Percentiles rank a stretch among this genome's conserved stretches.
Evolutionary conservation across 2,113 vertebrate genomes (phyloP).

Genomic region (Salvator merianae): DNA sequence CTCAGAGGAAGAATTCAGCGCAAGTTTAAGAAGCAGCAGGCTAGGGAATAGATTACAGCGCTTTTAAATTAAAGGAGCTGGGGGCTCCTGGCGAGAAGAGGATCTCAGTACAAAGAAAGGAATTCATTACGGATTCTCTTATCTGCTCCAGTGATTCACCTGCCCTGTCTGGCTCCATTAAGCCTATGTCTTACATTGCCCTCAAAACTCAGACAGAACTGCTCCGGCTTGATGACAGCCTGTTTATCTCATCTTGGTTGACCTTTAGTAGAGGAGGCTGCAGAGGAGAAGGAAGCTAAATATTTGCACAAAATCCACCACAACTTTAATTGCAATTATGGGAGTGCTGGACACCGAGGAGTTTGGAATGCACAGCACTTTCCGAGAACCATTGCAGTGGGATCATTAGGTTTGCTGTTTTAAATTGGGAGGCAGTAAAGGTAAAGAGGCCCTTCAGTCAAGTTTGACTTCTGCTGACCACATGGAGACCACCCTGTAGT

Average conservation of each 20-base stretch:
- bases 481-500: no score
- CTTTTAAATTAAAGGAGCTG: constrained; percentile 42
- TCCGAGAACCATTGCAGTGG: no score
- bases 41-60: constrained; percentile 34
- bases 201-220: constrained; percentile 3
- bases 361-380: no score
- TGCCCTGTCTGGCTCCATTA: constrained; percentile 17
- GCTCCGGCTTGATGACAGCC: background rate
- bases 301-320: background rate
- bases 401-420: no score
- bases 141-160: constrained; percentile 13
- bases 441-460: no score
- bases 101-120: constrained; percentile 1
- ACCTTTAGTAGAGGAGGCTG: constrained; percentile 34
- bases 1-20: constrained; percentile 28
- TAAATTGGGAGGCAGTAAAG: no score
- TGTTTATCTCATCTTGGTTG: constrained; percentile 5
- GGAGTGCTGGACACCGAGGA: background rate
- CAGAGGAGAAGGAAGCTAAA: background rate
- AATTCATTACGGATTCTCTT: constrained; percentile 4
- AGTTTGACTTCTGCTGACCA: no score
- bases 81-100: constrained; percentile 37
- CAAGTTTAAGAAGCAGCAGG: constrained; percentile 35
- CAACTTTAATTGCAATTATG: background rate
- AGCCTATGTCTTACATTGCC: background rate